A percentile compares a stretch with the other conserved stretches of the same genome.
These are phyloP conservation scores for Tetragnatha versicolor DNA, from an alignment of 1,140 invertebrate species.

Conservation along the genomic window DNA sequence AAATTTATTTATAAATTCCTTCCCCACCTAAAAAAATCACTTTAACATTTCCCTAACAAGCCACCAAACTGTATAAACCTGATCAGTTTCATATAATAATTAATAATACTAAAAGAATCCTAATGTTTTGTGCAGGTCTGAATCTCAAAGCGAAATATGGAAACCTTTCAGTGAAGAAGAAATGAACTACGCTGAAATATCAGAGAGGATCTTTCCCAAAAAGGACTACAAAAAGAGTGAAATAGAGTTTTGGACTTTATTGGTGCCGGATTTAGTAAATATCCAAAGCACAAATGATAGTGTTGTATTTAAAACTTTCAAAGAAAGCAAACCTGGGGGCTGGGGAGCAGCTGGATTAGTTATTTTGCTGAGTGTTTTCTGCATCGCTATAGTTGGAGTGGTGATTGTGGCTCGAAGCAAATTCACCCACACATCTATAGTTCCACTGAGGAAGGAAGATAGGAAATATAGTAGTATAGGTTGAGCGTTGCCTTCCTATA, in stretches of 20 bases:
- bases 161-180: not conserved
- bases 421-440: constrained; percentile 4
- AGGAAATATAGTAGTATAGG: constrained; percentile 7
- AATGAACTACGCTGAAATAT: constrained; percentile 19
- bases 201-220: constrained; percentile 1
- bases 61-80: too few relatives aligned
- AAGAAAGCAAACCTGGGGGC: not conserved
- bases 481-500: not conserved
- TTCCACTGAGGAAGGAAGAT: constrained; percentile 11
- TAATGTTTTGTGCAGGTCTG: too few relatives aligned
- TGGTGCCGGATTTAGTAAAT: constrained; percentile 25
- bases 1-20: too few relatives aligned
- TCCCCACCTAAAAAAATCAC: too few relatives aligned
- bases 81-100: too few relatives aligned
- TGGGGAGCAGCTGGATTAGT: constrained; percentile 20
- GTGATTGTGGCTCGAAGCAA: constrained; percentile 8
- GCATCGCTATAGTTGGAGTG: constrained; percentile 20
- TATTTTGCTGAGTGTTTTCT: constrained; percentile 5
- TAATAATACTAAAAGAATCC: too few relatives aligned
- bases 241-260: constrained; percentile 31
- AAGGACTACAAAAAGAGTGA: constrained; percentile 8
- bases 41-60: too few relatives aligned
- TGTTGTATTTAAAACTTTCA: too few relatives aligned
- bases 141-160: constrained; percentile 6
- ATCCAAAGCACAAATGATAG: not conserved